phyloP scores from a whole-genome alignment of 2,888 invertebrate species.

The Cryptophagus acutangulus region DNA sequence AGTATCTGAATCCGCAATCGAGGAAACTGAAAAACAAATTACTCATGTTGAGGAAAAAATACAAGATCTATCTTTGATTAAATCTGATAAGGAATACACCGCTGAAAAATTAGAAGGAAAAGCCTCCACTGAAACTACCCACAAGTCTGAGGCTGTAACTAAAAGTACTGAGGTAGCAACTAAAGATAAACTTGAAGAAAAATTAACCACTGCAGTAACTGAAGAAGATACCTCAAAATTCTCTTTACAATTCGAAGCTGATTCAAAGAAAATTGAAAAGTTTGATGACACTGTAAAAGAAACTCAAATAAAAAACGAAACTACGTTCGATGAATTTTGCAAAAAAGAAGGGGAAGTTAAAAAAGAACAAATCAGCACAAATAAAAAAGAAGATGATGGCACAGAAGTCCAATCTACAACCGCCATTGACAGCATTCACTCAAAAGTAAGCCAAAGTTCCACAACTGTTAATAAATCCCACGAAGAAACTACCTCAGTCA shows the following conservation, averaged over 20 bases:
- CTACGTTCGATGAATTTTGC: constrained; percentile 26
- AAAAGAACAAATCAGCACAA: constrained; percentile 30
- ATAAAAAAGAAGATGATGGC: constrained; percentile 32
- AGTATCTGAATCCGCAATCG: constrained; percentile 27
- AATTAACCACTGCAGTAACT: constrained; percentile 10
- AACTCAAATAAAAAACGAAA: constrained; percentile 27
- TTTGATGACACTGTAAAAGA: constrained; percentile 25
- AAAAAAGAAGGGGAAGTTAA: constrained; percentile 22
- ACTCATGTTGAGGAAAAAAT: constrained; percentile 23
- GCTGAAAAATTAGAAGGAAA: not conserved
- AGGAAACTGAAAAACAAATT: constrained; percentile 28
- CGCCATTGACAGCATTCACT: constrained; percentile 26
- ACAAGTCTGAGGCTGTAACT: not conserved
- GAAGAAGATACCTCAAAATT: constrained; percentile 18
- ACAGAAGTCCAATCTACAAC: constrained; percentile 27
- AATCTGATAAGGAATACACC: too few relatives aligned
- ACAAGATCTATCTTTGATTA: too few relatives aligned
- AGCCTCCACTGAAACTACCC: constrained; percentile 6
- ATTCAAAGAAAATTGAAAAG: constrained; percentile 19
- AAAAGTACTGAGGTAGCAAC: constrained; percentile 14
- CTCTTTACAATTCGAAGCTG: constrained; percentile 19
- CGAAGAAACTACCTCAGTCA: constrained; percentile 30
- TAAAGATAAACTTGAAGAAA: constrained; percentile 14
- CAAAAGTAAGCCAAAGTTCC: constrained; percentile 19
- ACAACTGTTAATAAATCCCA: constrained; percentile 27